Evolutionary conservation across 2,888 invertebrate species (phyloP).

Genomic region (Drosophila meridiana): DNA sequence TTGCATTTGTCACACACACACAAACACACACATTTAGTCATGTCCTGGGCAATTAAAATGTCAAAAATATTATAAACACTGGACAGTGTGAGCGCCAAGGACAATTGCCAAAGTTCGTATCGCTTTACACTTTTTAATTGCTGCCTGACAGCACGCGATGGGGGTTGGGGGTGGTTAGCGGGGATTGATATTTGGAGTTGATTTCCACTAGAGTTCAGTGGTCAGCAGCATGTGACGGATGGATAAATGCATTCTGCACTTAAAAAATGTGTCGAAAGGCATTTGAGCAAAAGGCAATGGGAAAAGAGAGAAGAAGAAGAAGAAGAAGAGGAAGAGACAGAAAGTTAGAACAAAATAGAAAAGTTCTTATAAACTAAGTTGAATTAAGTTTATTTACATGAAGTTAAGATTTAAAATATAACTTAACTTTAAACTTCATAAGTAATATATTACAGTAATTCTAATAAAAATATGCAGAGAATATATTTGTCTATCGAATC

Average conservation of each 20-base stretch:
- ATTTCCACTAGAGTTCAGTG: conserved; percentile 17
- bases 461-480: too few relatives aligned
- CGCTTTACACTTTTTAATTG: conserved; percentile 75
- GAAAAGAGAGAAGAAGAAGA: background rate
- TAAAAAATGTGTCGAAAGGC: conserved; percentile 29
- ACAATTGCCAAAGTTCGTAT: conserved; percentile 46
- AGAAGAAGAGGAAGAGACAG: background rate
- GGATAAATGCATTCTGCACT: conserved; percentile 35
- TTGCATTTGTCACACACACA: conserved; percentile 27
- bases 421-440: too few relatives aligned
- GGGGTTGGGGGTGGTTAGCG: background rate
- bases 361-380: background rate
- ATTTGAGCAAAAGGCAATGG: background rate
- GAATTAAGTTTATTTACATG: background rate
- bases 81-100: conserved; percentile 30
- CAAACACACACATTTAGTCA: conserved; percentile 15
- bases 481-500: too few relatives aligned
- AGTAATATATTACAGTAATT: too few relatives aligned
- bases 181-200: background rate
- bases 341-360: too few relatives aligned
- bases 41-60: conserved; percentile 69
- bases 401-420: background rate
- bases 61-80: conserved; percentile 64
- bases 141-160: conserved; percentile 51
- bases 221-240: conserved; percentile 38